Base-by-base conservation (phyloP, 64 coral and sea anemone species). In the Hydrozoanthus tunicans region DNA sequence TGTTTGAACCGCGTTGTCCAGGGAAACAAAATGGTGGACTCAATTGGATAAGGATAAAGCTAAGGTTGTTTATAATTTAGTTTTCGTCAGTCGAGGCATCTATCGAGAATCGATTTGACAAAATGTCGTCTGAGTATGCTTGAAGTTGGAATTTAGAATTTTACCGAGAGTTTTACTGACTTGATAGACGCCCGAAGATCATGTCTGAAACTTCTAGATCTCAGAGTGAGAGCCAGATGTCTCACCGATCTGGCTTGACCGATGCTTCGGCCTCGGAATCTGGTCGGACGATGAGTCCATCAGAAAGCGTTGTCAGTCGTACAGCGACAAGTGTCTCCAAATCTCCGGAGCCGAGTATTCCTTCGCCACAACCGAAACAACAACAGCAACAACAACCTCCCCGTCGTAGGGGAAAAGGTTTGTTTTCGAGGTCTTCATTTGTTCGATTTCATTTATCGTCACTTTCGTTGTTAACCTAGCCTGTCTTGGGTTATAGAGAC, bases 11-110 rank as follows among this genome's bases (percentile, higher is more conserved):
- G 63, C 62, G 91, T 92, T 73, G 91, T 93, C 91, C 74, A 70
- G 91, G 91, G 91, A 93, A 93, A 93, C 91, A 93, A 93, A 79
- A 93, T 93, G 91, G 91, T 55, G 91, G 82, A 59, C 32, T 43
- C 32, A 43, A 43, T 43, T 2, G 32, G 32, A 43, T 43, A 43
- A 43, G 11, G 27, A 81, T 81, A 4, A 24, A 12, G 77, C 11
- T 55, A 83, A 83, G 81, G 20, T 32, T 55, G 17, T 79, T 53
- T 8, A 14, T 82, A 12, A 62, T 20, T 5, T 26, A 43, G 32
- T 43, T 43, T 43, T 43, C 32, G 32, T 43, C 32, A 43, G 32
- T 43, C 32, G 32, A 62, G n/a, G 26, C 61, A n/a, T 80, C 13
- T 59, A 52, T 53, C 14, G 53, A 66, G 58, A 43, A 43, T 23